Base-by-base conservation (phyloP, 2,797 vertebrate genomes). In the Coreius guichenoti region DNA sequence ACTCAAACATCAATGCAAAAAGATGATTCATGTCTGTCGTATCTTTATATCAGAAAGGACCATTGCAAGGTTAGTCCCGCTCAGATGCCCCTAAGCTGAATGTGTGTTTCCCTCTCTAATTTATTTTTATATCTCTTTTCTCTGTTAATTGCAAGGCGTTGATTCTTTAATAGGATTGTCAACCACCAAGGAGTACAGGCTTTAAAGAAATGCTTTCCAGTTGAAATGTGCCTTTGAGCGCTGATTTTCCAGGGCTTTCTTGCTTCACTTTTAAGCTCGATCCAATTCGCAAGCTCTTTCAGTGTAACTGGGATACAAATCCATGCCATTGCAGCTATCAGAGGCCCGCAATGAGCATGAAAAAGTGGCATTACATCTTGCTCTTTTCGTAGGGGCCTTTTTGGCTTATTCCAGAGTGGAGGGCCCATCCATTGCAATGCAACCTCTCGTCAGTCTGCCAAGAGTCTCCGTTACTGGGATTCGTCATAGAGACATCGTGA, bases 281-380 rank as follows among this genome's bases (percentile, higher is more conserved):
- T 95, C 94, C 95, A 95, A 95, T 95, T 95, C 93, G 91, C 91
- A 89, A 73, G 91, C 89, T 94, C 93, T 95, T 95, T 96, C 93
- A 96, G 92, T 94, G 95, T 94, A 95, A 94, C 94, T 89, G 93
- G 95, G 95, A 95, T 94, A 95, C 95, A 96, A 95, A 96, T 95
- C 94, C 95, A 95, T 92, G 93, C 92, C 91, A 91, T 92, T 88
- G 92, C 94, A 94, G 93, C 94, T 94, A 95, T 94, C 94, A 94
- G 92, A 93, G 93, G 90, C 90, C 93, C 91, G 93, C 92, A 95
- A 95, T 93, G 93, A 94, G 94, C 94, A 94, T 94, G 93, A 93
- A 94, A 95, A 95, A 94, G 91, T 94, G 93, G 92, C 91, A 94
- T 95, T 95, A 94, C 93, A 94, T 95, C 94, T 93, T 92, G 91